These are phyloP conservation scores for Lutraria lutraria DNA, from an alignment of 2,888 invertebrate genomes.

Conservation along the genomic window DNA sequence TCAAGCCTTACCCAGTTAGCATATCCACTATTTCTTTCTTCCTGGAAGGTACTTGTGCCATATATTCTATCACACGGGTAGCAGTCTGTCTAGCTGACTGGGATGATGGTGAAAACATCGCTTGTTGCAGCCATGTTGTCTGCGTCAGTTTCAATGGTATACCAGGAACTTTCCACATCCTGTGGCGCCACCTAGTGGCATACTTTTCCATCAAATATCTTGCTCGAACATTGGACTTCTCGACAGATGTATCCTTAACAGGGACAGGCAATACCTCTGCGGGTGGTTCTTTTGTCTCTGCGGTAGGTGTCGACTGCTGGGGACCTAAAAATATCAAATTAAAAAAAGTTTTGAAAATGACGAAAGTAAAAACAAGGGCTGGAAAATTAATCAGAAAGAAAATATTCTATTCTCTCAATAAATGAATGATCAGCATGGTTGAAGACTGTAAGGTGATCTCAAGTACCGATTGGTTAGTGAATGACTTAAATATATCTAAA, in stretches of 20 bases:
- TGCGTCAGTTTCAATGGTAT: constrained; percentile 79
- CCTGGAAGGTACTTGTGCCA: constrained; percentile 89
- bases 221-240: constrained; percentile 81
- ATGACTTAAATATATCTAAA: too few species aligned
- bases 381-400: too few species aligned
- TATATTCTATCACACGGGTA: constrained; percentile 94
- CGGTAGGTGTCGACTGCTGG: constrained; percentile 32
- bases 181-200: constrained; percentile 90
- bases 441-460: too few species aligned
- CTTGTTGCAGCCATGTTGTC: constrained; percentile 95
- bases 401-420: too few species aligned
- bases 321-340: constrained; percentile 29
- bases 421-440: too few species aligned
- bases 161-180: constrained; percentile 82
- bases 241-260: constrained; percentile 50
- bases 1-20: constrained; percentile 91
- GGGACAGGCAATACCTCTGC: constrained; percentile 46
- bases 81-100: constrained; percentile 95
- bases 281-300: constrained; percentile 27
- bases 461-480: too few species aligned
- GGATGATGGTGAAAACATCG: constrained; percentile 96
- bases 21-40: constrained; percentile 93
- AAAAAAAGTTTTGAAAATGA: too few species aligned
- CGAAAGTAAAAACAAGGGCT: too few species aligned
- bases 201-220: constrained; percentile 93